Conservation (phyloP, 2,888 invertebrate genomes). For the Heliconius erato region DNA sequence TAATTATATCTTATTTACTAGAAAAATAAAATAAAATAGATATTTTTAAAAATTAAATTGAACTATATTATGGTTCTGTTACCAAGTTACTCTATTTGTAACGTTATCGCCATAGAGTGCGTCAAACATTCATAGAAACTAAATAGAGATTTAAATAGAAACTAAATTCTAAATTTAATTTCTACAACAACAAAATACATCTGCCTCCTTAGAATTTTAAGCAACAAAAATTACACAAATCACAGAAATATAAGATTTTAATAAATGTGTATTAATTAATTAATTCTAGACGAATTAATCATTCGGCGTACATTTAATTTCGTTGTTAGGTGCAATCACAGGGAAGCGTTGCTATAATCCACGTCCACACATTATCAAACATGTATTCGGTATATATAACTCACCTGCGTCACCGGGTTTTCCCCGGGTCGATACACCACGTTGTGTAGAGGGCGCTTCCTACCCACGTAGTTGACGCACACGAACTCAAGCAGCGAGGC, state of each 20-base stretch:
- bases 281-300: background rate
- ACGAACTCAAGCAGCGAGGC: conserved; percentile 97
- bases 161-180: background rate
- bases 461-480: conserved; percentile 97
- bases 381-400: conserved; percentile 45
- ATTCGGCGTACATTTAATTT: background rate
- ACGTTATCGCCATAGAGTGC: too few relatives aligned
- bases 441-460: conserved; percentile 95
- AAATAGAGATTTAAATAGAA: background rate
- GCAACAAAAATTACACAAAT: conserved; percentile 11
- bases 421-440: conserved; percentile 96
- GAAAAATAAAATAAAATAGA: too few relatives aligned
- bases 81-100: too few relatives aligned
- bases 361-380: conserved; percentile 46
- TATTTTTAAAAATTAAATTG: background rate
- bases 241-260: background rate
- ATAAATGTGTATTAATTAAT: background rate
- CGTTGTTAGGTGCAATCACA: conserved; percentile 43
- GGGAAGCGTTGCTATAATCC: conserved; percentile 44
- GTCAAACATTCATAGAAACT: too few relatives aligned
- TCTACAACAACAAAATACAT: background rate
- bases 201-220: background rate
- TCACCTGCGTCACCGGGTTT: conserved; percentile 96
- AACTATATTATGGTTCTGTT: too few relatives aligned
- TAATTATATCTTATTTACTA: background rate